Percentiles rank a stretch among this genome's conserved stretches.
These are phyloP conservation scores for Drosophila burlai DNA, from an alignment of 1,140 invertebrate genomes.

Conservation along the genomic window DNA sequence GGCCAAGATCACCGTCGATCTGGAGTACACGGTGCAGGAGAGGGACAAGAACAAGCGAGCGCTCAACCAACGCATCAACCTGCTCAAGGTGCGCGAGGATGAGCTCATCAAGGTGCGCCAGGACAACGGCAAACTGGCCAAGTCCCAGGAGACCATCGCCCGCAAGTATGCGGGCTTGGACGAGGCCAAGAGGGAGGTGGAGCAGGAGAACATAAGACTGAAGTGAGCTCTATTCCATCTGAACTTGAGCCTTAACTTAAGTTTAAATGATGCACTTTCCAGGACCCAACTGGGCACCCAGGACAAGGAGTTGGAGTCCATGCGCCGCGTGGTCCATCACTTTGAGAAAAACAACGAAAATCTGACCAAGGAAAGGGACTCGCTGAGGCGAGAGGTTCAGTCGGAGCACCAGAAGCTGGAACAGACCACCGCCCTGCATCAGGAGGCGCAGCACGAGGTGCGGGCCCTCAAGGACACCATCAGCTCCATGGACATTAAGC, in stretches of 20 bases:
- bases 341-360: slow-evolving; percentile 80
- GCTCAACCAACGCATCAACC: slow-evolving; percentile 68
- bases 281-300: slow-evolving; percentile 76
- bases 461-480: slow-evolving; percentile 69
- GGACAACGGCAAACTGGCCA: slow-evolving; percentile 76
- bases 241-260: too few species aligned
- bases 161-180: slow-evolving; percentile 73
- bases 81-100: slow-evolving; percentile 81
- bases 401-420: slow-evolving; percentile 55
- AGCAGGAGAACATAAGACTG: slow-evolving; percentile 70
- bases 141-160: slow-evolving; percentile 75
- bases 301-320: slow-evolving; percentile 81
- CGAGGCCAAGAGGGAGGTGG: slow-evolving; percentile 68
- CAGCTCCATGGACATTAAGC: slow-evolving; percentile 56
- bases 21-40: slow-evolving; percentile 77
- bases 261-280: background rate
- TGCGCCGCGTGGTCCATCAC: slow-evolving; percentile 78
- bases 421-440: slow-evolving; percentile 57
- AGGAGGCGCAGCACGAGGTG: slow-evolving; percentile 78
- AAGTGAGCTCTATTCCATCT: slow-evolving; percentile 37
- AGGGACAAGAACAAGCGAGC: slow-evolving; percentile 78
- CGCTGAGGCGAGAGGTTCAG: slow-evolving; percentile 66
- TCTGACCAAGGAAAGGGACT: slow-evolving; percentile 75
- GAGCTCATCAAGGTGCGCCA: slow-evolving; percentile 76
- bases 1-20: slow-evolving; percentile 74